These are phyloP conservation scores for Orchesella cincta DNA, from an alignment of 1,140 invertebrate genomes.

Conservation along the genomic window DNA sequence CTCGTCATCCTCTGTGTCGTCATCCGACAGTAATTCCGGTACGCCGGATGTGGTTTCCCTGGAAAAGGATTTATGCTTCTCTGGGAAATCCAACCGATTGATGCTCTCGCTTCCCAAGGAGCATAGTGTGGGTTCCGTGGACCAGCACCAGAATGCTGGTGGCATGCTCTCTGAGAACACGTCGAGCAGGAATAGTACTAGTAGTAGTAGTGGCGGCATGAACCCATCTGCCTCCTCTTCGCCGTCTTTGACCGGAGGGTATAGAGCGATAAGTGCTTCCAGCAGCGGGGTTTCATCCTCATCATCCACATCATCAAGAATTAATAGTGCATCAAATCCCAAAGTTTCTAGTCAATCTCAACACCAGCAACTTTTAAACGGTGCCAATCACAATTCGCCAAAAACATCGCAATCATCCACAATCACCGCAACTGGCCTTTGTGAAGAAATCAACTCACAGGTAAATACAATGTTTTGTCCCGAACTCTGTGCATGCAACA, in stretches of 20 bases:
- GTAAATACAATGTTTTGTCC: not conserved
- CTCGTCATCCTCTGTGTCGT: not conserved
- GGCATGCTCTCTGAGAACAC: not conserved
- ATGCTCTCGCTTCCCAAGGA: not conserved
- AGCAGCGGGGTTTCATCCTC: not conserved
- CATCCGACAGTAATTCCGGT: conserved; percentile 23
- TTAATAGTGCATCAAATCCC: not conserved
- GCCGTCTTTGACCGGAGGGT: not conserved
- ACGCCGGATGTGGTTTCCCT: not conserved
- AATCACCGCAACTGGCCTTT: not conserved
- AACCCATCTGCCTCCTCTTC: not conserved
- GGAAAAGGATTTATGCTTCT: conserved; percentile 16
- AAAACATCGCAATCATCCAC: not conserved
- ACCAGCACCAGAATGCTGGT: not conserved
- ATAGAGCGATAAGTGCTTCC: conserved; percentile 7
- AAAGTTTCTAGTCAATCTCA: conserved; percentile 24
- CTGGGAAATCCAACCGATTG: conserved; percentile 15
- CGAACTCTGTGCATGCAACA: not conserved
- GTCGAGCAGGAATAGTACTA: not conserved
- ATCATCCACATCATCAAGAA: not conserved
- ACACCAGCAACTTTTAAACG: not conserved
- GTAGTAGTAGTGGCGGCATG: not conserved
- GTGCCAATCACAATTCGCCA: conserved; percentile 25
- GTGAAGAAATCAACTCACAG: not conserved
- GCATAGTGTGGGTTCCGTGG: not conserved